These are phyloP conservation scores for Hyppa rectilinea DNA, from an alignment of 2,888 invertebrate species.

Conservation along the genomic window DNA sequence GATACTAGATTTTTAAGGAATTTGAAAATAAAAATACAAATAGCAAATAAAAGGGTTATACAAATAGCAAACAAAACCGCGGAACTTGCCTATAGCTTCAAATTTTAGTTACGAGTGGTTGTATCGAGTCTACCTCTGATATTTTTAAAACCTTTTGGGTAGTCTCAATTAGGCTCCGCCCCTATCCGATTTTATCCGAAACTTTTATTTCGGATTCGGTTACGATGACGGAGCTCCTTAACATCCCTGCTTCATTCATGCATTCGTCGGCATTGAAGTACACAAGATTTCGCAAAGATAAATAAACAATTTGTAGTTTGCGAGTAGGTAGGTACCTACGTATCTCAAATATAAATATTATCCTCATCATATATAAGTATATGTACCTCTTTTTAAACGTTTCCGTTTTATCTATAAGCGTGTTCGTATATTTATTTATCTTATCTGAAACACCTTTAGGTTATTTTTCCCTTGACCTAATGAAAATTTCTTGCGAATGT, in stretches of 20 bases:
- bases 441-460: constrained; percentile 28
- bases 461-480: constrained; percentile 44
- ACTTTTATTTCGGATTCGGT: no score
- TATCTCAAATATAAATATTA: constrained; percentile 36
- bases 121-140: no score
- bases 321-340: background rate
- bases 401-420: constrained; percentile 35
- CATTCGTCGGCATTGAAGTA: constrained; percentile 25
- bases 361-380: constrained; percentile 6
- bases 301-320: constrained; percentile 33
- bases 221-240: no score
- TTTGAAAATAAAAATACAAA: no score
- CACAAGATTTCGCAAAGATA: constrained; percentile 31
- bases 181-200: no score
- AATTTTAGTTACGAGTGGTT: no score
- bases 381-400: constrained; percentile 19
- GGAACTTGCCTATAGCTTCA: no score
- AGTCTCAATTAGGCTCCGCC: no score
- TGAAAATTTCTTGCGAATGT: constrained; percentile 24
- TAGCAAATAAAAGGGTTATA: no score
- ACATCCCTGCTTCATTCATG: constrained; percentile 6
- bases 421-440: constrained; percentile 33
- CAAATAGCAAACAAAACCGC: no score
- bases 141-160: no score
- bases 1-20: no score